Conservation (phyloP, 2,113 vertebrate genomes). For the Diglossa brunneiventris region DNA sequence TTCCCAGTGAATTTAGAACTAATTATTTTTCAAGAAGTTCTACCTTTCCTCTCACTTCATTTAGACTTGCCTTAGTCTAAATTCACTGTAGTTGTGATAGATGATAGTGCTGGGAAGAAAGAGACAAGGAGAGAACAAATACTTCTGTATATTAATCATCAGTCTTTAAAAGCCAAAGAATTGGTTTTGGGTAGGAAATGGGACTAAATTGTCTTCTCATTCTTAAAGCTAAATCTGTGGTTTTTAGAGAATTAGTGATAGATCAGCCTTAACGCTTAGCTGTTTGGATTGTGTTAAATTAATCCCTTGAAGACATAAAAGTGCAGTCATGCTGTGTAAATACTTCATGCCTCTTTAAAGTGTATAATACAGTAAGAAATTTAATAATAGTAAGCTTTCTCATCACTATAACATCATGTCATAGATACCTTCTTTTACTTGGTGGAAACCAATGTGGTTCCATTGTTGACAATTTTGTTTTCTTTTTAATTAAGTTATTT, state of each 20-base stretch:
- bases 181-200: background rate
- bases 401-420: background rate
- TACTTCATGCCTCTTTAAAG: background rate
- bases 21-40: slow-evolving; percentile 4
- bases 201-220: background rate
- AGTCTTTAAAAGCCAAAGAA: background rate
- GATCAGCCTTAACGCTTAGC: background rate
- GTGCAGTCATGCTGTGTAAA: background rate
- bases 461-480: background rate
- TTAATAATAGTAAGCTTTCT: background rate
- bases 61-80: background rate
- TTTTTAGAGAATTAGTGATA: slow-evolving; percentile 3
- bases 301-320: background rate
- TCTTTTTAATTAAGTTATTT: background rate
- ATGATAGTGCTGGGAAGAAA: background rate
- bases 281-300: background rate
- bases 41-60: background rate
- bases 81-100: background rate
- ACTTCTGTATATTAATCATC: background rate
- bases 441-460: background rate
- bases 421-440: background rate
- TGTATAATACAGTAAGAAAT: background rate
- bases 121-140: background rate
- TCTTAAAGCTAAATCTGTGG: background rate
- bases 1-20: background rate